phyloP scores from a whole-genome alignment of 2,113 vertebrate species.

The Heterotilapia buettikoferi region DNA sequence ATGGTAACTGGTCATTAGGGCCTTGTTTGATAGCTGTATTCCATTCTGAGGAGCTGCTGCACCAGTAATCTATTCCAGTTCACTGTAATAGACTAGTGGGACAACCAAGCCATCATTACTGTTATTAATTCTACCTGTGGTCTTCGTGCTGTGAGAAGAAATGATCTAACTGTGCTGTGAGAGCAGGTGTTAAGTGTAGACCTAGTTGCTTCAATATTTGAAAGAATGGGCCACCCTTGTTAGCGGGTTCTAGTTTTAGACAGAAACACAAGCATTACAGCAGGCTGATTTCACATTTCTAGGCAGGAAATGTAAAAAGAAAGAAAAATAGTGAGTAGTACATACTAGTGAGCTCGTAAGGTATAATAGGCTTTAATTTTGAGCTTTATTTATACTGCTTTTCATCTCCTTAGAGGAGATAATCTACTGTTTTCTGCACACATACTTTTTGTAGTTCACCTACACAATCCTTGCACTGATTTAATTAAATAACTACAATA shows the following conservation, averaged over 20 bases:
- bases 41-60: background rate
- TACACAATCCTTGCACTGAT: background rate
- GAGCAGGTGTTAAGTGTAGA: background rate
- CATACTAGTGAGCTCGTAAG: background rate
- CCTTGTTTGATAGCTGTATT: background rate
- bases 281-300: background rate
- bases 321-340: background rate
- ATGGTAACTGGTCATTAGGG: background rate
- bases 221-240: background rate
- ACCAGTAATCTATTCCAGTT: background rate
- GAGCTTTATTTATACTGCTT: background rate
- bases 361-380: background rate
- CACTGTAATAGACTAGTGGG: background rate
- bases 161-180: background rate
- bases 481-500: background rate
- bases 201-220: background rate
- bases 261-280: background rate
- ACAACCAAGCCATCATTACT: background rate
- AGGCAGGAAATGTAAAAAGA: background rate
- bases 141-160: background rate
- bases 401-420: background rate
- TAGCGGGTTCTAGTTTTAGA: background rate
- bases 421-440: background rate
- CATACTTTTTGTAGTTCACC: background rate
- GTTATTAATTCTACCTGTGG: background rate